Evolutionary conservation across 2,797 vertebrate species (phyloP).

Genomic region (Pempheris klunzingeri): DNA sequence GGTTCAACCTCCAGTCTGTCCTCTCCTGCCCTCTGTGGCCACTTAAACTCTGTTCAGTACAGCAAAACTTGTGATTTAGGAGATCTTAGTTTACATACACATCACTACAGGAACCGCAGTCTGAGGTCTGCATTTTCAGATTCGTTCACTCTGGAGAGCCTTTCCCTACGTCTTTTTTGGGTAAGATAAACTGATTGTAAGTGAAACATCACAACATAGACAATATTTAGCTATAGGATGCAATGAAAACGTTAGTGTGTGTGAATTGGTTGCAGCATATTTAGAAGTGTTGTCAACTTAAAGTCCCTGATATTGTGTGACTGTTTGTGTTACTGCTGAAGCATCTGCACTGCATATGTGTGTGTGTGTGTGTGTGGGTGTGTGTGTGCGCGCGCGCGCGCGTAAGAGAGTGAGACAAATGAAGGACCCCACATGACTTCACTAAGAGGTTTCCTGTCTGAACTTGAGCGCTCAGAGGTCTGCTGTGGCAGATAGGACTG

Average conservation of each 20-base stretch:
- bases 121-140: not conserved
- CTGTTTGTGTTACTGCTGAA: not conserved
- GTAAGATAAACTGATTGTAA: not conserved
- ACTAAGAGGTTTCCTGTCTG: constrained; percentile 60
- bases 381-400: constrained; percentile 13
- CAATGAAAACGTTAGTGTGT: too few relatives aligned
- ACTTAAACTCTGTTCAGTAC: not conserved
- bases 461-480: constrained; percentile 59
- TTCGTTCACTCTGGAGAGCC: not conserved
- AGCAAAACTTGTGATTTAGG: not conserved
- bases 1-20: not conserved
- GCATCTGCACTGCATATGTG: too few relatives aligned
- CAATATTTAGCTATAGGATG: not conserved
- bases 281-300: not conserved
- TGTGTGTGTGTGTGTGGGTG: constrained; percentile 18
- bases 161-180: not conserved
- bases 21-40: not conserved
- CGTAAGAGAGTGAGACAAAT: constrained; percentile 12
- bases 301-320: not conserved
- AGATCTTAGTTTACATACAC: not conserved
- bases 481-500: constrained; percentile 74
- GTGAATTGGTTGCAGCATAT: not conserved
- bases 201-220: not conserved
- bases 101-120: too few relatives aligned
- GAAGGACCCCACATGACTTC: constrained; percentile 49